Evolutionary conservation across 2,113 vertebrate species (phyloP).

Genomic region (Sorex araneus): DNA sequence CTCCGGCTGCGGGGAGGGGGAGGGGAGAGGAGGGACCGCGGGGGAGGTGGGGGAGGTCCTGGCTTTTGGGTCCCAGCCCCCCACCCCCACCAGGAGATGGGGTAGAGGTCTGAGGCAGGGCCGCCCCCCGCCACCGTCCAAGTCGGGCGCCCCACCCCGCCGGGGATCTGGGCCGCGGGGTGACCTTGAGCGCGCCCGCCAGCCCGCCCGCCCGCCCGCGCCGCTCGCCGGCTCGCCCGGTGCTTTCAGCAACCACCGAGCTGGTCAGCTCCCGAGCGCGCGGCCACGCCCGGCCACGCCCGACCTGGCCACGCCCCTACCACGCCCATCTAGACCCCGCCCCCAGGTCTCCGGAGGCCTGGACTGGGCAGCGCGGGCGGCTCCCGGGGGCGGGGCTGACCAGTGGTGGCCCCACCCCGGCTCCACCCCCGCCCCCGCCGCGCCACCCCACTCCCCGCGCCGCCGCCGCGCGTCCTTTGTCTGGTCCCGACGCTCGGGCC

Average conservation of each 20-base stretch:
- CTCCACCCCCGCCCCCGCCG: slow-evolving; percentile 75
- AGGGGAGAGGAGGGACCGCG: background rate
- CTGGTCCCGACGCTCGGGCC: slow-evolving; percentile 72
- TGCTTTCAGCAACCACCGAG: slow-evolving; percentile 81
- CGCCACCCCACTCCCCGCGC: slow-evolving; percentile 58
- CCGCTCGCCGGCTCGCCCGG: background rate
- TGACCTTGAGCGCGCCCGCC: slow-evolving; percentile 79
- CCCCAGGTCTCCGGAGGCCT: slow-evolving; percentile 45
- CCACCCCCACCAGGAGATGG: background rate
- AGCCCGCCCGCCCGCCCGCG: background rate
- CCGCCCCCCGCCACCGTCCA: no score
- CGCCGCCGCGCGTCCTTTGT: slow-evolving; percentile 80
- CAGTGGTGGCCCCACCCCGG: slow-evolving; percentile 62
- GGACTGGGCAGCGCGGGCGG: slow-evolving; percentile 73
- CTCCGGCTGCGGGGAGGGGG: no score
- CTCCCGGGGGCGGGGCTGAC: slow-evolving; percentile 76
- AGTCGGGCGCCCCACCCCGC: slow-evolving; percentile 13
- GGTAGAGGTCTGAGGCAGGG: background rate
- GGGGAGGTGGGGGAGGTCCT: background rate
- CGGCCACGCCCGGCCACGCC: slow-evolving; percentile 72
- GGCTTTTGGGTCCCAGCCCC: no score
- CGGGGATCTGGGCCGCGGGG: slow-evolving; percentile 66
- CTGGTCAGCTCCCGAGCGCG: slow-evolving; percentile 84
- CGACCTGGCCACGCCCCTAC: slow-evolving; percentile 59
- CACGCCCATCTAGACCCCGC: slow-evolving; percentile 76